Evolutionary conservation across 2,888 invertebrate genomes (phyloP).

Genomic region (Elmis aenea): DNA sequence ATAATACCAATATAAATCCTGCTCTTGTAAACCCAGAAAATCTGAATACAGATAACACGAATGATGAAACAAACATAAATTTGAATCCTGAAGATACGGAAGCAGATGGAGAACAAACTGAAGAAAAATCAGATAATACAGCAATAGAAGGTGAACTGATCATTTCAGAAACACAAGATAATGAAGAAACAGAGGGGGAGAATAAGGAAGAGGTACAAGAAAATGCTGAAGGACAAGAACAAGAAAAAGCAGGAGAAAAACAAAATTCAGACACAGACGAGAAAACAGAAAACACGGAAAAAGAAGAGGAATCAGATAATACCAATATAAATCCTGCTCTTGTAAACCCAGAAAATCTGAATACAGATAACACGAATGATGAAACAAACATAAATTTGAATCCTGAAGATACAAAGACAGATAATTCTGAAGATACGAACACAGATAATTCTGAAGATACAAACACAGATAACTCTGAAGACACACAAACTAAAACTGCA

Average conservation of each 20-base stretch:
- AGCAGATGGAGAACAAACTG: constrained; percentile 5
- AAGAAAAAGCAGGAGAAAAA: neutral
- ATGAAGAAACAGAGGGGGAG: neutral
- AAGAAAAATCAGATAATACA: constrained; percentile 6
- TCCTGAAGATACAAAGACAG: neutral
- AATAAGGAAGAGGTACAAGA: neutral
- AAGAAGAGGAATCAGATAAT: neutral
- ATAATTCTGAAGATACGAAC: neutral
- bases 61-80: neutral
- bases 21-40: neutral
- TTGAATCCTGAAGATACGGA: neutral
- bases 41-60: neutral
- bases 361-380: neutral
- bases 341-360: neutral
- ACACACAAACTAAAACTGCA: neutral
- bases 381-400: neutral
- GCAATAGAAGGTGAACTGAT: constrained; percentile 1
- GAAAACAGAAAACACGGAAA: neutral
- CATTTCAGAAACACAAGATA: neutral
- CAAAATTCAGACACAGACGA: neutral
- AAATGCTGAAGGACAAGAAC: constrained; percentile 1
- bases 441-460: neutral
- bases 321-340: neutral
- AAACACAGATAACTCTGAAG: neutral
- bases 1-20: neutral